Evolutionary conservation across 2,888 invertebrate species (phyloP), one percentile per base, ranked within the genome.

Genomic region (Pseudococcus longispinus): DNA sequence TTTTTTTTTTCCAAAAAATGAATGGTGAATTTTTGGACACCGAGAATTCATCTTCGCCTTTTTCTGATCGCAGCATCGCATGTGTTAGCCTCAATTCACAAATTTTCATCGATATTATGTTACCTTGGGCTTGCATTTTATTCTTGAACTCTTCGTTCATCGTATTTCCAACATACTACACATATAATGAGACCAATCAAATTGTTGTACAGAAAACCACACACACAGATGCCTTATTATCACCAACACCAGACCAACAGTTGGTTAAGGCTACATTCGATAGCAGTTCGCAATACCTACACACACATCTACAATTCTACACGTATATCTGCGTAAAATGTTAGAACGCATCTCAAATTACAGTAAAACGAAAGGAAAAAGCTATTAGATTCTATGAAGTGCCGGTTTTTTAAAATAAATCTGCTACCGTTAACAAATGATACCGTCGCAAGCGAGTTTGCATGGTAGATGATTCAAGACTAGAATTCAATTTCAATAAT

Each of bases 401-500:
- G 70, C 70, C 77, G 37, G 77, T 80, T 37, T 80, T 80, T 42
- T 80, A 11, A 6, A 37, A 20, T 80, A 84, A 84, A 84, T 84
- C 32, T 84, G 84, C 84, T 84, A 84, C 84, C 84, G 84, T 84
- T 84, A 60, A 60, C 84, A 84, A 84, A 84, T 84, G 84, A 84
- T 84, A 84, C 84, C 18, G 55, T 55, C 32, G 37, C 60, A 15
- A 32, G 32, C 55, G 60, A 55, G 84, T 84, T 84, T 13, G 60
- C 84, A 84, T 60, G 84, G 84, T 60, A 60, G 77, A 80, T 80
- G 29, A 84, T 26, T 51, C 18, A n/a, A 13, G 32, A 84, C 84
- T 84, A 60, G 84, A 84, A 84, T 84, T 84, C 84, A 84, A 84
- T 84, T 84, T 84, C 84, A 55, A 84, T 84, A 84, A 84, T 84